Conservation (phyloP, 2,888 invertebrate genomes). For the Lomographa bimaculata region DNA sequence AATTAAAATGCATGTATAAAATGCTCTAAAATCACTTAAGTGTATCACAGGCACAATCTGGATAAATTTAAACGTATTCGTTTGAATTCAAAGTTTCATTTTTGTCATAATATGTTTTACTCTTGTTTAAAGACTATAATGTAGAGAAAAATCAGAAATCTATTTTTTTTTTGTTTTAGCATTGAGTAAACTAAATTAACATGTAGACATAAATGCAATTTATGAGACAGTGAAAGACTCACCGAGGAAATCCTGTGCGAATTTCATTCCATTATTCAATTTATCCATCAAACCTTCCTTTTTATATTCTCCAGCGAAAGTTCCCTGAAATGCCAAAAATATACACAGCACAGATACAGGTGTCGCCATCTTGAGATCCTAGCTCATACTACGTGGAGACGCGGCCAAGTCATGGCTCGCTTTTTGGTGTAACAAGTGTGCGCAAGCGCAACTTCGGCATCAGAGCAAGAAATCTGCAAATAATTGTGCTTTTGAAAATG, state of each 20-base stretch:
- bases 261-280: conserved; percentile 68
- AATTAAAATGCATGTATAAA: too few relatives aligned
- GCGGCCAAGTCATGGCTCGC: conserved; percentile 52
- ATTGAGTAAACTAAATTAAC: too few relatives aligned
- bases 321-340: conserved; percentile 45
- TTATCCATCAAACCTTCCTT: conserved; percentile 64
- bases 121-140: too few relatives aligned
- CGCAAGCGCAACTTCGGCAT: conserved; percentile 57
- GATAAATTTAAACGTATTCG: too few relatives aligned
- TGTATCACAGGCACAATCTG: too few relatives aligned
- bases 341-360: conserved; percentile 47
- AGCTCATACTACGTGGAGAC: conserved; percentile 50
- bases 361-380: conserved; percentile 67
- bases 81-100: too few relatives aligned
- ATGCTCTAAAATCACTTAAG: too few relatives aligned
- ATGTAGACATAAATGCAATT: too few relatives aligned
- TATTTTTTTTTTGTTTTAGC: too few relatives aligned
- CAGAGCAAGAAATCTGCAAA: conserved; percentile 59
- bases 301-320: conserved; percentile 44
- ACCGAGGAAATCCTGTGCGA: conserved; percentile 73
- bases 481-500: conserved; percentile 41
- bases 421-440: conserved; percentile 59
- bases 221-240: too few relatives aligned
- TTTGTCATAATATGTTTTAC: too few relatives aligned
- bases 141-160: too few relatives aligned